phyloP scores from a whole-genome alignment of 2,797 vertebrate genomes.

The Labroides dimidiatus region DNA sequence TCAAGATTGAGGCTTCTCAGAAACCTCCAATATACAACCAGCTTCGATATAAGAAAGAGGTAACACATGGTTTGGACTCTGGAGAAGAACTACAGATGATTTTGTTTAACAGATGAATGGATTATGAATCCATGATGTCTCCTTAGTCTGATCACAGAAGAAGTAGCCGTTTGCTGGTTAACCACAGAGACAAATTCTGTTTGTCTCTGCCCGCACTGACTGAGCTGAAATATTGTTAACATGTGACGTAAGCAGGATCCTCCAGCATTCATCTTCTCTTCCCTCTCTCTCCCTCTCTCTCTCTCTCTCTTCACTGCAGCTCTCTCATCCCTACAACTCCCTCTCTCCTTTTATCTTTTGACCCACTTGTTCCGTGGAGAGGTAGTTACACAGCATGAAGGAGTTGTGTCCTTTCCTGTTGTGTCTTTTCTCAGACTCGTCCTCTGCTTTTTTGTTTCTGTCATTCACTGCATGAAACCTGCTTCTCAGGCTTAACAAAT shows the following conservation, averaged over 20 bases:
- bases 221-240: slow-evolving; percentile 22
- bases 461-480: slow-evolving; percentile 51
- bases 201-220: slow-evolving; percentile 30
- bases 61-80: slow-evolving; percentile 52
- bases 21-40: slow-evolving; percentile 95
- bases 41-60: slow-evolving; percentile 97
- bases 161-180: slow-evolving; percentile 18
- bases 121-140: slow-evolving; percentile 51
- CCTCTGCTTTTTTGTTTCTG: slow-evolving; percentile 7
- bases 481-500: slow-evolving; percentile 1
- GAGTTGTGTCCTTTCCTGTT: slow-evolving; percentile 29
- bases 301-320: slow-evolving; percentile 84
- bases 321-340: slow-evolving; percentile 96
- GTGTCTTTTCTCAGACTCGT: slow-evolving; percentile 5
- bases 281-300: slow-evolving; percentile 47
- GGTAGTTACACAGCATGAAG: slow-evolving; percentile 81
- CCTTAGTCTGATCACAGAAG: slow-evolving; percentile 23
- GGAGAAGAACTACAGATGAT: neutral
- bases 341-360: slow-evolving; percentile 99
- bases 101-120: slow-evolving; percentile 26
- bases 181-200: slow-evolving; percentile 35
- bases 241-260: slow-evolving; percentile 23
- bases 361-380: slow-evolving; percentile 82
- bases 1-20: slow-evolving; percentile 94
- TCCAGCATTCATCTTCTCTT: slow-evolving; percentile 47